These are phyloP conservation scores for Sarcophaga subvicina DNA, from an alignment of 2,888 invertebrate species.

Conservation along the genomic window DNA sequence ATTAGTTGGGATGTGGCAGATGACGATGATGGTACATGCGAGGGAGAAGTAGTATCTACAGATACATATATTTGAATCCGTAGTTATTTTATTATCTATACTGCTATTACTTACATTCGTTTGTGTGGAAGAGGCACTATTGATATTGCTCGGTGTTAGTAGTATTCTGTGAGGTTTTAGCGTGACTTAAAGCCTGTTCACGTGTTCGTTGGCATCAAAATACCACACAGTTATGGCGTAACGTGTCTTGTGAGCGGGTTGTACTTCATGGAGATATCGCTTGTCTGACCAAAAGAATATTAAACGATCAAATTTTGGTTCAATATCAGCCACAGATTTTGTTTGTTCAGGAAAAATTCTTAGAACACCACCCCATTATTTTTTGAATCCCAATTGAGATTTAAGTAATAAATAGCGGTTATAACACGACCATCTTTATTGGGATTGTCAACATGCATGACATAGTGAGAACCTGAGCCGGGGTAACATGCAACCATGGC, in stretches of 20 bases:
- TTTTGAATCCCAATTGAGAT: slow-evolving; percentile 94
- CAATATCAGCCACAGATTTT: slow-evolving; percentile 93
- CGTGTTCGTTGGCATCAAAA: slow-evolving; percentile 91
- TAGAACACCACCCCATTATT: slow-evolving; percentile 95
- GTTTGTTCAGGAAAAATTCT: slow-evolving; percentile 95
- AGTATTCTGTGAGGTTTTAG: slow-evolving; percentile 69
- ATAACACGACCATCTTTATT: slow-evolving; percentile 98
- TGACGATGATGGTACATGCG: slow-evolving; percentile 41
- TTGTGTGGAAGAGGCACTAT: slow-evolving; percentile 9
- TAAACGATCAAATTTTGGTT: slow-evolving; percentile 95
- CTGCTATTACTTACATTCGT: slow-evolving; percentile 48
- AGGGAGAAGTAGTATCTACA: slow-evolving; percentile 56
- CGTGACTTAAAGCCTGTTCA: slow-evolving; percentile 85
- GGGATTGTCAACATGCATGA: slow-evolving; percentile 99
- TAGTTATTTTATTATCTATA: slow-evolving; percentile 34
- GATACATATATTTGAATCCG: slow-evolving; percentile 62
- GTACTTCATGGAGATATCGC: slow-evolving; percentile 98
- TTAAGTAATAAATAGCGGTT: slow-evolving; percentile 98
- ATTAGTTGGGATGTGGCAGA: background rate
- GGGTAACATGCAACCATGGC: slow-evolving; percentile 99
- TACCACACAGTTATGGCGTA: slow-evolving; percentile 97
- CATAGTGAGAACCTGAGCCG: slow-evolving; percentile 95
- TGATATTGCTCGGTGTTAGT: slow-evolving; percentile 57
- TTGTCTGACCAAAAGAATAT: slow-evolving; percentile 99
- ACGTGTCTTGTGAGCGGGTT: slow-evolving; percentile 93